Evolutionary conservation across 2,888 invertebrate genomes (phyloP), one percentile per base, ranked within the genome.

Genomic region (Clusia tigrina): DNA sequence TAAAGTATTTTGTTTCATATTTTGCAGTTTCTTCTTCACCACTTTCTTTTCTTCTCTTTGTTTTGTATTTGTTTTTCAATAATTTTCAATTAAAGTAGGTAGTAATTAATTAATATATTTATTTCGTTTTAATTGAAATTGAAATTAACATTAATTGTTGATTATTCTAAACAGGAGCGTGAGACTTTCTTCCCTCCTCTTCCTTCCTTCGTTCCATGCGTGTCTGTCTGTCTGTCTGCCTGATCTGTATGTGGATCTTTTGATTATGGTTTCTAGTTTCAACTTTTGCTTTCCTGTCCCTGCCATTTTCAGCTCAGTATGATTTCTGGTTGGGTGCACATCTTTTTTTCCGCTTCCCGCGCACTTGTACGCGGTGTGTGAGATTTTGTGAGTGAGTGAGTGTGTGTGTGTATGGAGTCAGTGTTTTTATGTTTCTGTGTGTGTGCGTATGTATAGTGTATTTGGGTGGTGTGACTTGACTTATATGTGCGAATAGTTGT

Each of bases 401-500:
- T 60, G 55, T 54, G 52, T 37, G 46, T 56, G 26, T 62, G 54
- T 62, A 59, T 59, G 58, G 32, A 63, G 46, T 64, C 48, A n/a
- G 51, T 57, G 54, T 66, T 18, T 59, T 51, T 38, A 46, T 64
- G 20, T 67, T 46, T 68, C 48, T 64, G 66, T 65, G 62, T 66
- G 65, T 42, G 9, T 42, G 42, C 68, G 66, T 73, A 68, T 57
- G 60, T 68, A 64, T 69, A 67, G 74, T 73, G 65, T 69, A 71
- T 72, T 69, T 69, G 69, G 71, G 23, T 48, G 37, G 42, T 54
- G 42, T n/a, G n/a, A n/a, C n/a, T 42, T 24, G 22, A 37, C n/a
- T 22, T 20, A 20, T 48, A 22, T 5, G 18, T 48, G 48, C 2
- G 48, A n/a, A n/a, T n/a, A n/a, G 20, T 18, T 18, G 22, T 18